Conservation (phyloP, 2,113 vertebrate species). For the Amphiprion ocellaris region DNA sequence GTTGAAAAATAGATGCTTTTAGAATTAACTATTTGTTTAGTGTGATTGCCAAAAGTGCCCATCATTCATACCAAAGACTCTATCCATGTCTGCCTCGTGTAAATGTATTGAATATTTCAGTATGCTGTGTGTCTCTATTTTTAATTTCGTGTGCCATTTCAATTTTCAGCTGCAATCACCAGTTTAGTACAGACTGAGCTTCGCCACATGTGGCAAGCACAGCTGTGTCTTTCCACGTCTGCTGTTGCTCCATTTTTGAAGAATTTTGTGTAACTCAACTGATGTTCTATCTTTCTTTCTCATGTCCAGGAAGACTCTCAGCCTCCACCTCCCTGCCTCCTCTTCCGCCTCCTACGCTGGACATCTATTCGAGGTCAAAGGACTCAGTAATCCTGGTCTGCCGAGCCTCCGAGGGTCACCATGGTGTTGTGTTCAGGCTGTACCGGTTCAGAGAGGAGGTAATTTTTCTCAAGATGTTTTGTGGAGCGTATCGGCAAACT, state of each 20-base stretch:
- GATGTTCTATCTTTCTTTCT: background rate
- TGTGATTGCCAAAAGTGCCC: too few species aligned
- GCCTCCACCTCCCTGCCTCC: conserved; percentile 16
- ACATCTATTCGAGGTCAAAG: conserved; percentile 16
- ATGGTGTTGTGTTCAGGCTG: conserved; percentile 69
- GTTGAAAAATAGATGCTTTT: background rate
- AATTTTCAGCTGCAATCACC: background rate
- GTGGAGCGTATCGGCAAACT: background rate
- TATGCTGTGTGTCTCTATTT: background rate
- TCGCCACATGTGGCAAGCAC: conserved; percentile 4
- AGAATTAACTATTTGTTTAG: background rate
- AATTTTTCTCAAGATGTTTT: background rate
- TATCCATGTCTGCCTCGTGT: background rate
- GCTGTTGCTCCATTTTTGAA: conserved; percentile 9
- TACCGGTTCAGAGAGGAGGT: conserved; percentile 23
- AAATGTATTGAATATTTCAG: background rate
- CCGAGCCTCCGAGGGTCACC: conserved; percentile 61
- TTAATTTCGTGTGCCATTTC: background rate
- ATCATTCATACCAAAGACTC: background rate
- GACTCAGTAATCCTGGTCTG: conserved; percentile 69
- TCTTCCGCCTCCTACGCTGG: conserved; percentile 61
- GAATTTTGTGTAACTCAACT: conserved; percentile 17
- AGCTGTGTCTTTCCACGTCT: background rate
- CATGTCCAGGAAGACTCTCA: conserved; percentile 47
- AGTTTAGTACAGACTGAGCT: background rate